A percentile compares a stretch with the other conserved stretches of the same genome.
Evolutionary conservation across 2,888 invertebrate species (phyloP).

Genomic region (Caradrina clavipalpis): DNA sequence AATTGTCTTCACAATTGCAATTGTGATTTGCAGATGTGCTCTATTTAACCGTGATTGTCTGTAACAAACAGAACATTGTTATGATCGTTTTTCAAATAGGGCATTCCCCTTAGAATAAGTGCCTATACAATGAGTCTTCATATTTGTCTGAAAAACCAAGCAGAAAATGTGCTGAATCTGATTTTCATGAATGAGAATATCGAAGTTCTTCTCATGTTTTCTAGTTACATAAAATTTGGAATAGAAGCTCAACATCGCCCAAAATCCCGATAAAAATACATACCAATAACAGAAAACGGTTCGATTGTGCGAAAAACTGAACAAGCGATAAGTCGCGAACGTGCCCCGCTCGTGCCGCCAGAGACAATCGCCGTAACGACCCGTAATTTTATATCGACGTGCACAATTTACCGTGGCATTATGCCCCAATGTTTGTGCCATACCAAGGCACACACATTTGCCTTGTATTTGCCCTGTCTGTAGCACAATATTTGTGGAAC

Average conservation of each 20-base stretch:
- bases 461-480: constrained; percentile 86
- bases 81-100: constrained; percentile 44
- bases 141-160: constrained; percentile 30
- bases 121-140: constrained; percentile 10
- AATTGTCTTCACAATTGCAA: constrained; percentile 56
- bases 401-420: constrained; percentile 76
- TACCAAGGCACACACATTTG: constrained; percentile 74
- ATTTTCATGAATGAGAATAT: constrained; percentile 41
- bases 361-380: constrained; percentile 84
- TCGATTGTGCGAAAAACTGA: constrained; percentile 70
- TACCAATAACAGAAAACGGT: constrained; percentile 71
- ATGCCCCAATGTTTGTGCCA: constrained; percentile 84
- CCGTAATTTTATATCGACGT: constrained; percentile 86
- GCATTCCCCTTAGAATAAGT: constrained; percentile 25
- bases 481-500: constrained; percentile 90
- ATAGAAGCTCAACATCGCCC: constrained; percentile 44
- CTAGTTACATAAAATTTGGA: constrained; percentile 49
- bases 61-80: constrained; percentile 44
- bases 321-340: constrained; percentile 80
- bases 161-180: constrained; percentile 17
- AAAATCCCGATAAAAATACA: constrained; percentile 65
- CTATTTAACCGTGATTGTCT: constrained; percentile 59
- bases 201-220: constrained; percentile 29
- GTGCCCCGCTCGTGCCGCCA: constrained; percentile 76
- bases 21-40: constrained; percentile 61